phyloP scores from a whole-genome alignment of 2,113 vertebrate genomes.

The Pristiophorus japonicus region DNA sequence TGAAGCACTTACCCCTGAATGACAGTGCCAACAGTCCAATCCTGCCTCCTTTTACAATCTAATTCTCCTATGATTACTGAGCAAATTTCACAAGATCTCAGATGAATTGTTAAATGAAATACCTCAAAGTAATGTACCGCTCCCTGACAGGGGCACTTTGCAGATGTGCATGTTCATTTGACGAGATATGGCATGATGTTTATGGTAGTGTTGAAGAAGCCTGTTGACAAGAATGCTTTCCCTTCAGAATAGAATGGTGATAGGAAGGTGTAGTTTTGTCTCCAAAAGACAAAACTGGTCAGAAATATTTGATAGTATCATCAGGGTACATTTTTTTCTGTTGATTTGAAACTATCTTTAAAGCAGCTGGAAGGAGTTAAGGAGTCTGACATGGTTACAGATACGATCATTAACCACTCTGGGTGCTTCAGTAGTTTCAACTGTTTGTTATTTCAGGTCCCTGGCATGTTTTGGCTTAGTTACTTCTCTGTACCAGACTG shows the following conservation, averaged over 20 bases:
- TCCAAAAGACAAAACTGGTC: background rate
- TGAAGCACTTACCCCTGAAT: background rate
- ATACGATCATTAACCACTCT: background rate
- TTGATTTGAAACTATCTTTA: background rate
- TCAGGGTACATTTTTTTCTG: background rate
- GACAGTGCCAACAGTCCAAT: background rate
- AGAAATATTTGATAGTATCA: background rate
- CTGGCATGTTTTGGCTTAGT: background rate
- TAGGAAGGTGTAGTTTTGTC: background rate
- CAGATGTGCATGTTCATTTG: background rate
- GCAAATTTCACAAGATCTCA: background rate
- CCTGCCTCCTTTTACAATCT: background rate
- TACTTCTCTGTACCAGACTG: background rate
- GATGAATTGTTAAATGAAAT: background rate
- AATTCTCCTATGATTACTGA: background rate
- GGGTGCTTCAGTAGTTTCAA: background rate
- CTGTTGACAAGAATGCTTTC: background rate
- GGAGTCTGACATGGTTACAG: background rate
- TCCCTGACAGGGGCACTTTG: background rate
- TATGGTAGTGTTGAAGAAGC: background rate
- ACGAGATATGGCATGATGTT: too few relatives aligned
- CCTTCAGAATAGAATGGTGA: background rate
- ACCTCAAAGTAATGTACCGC: background rate
- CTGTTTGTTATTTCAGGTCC: background rate
- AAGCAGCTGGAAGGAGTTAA: background rate